Evolutionary conservation across 2,888 invertebrate genomes (phyloP).

Genomic region (Ischnura elegans): DNA sequence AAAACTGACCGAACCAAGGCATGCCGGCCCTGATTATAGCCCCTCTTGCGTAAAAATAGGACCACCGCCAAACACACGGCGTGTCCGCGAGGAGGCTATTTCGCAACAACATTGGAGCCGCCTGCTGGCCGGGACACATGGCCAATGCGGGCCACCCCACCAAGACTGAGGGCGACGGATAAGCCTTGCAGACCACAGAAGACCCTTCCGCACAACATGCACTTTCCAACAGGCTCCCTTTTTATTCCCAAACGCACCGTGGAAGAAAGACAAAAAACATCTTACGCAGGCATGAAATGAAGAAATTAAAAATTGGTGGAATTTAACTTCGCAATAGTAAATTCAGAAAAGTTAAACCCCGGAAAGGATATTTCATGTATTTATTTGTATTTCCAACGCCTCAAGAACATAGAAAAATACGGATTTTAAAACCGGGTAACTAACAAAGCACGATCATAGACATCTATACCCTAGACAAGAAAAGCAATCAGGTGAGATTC

Average conservation of each 20-base stretch:
- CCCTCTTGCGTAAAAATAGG: constrained; percentile 35
- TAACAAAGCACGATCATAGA: no score
- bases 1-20: background rate
- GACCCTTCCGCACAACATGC: background rate
- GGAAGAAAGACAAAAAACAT: background rate
- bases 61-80: background rate
- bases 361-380: no score
- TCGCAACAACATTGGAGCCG: background rate
- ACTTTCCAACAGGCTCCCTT: background rate
- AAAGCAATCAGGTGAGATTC: no score
- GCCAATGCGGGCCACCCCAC: background rate
- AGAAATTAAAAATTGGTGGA: background rate
- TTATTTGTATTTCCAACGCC: no score
- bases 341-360: no score
- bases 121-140: background rate
- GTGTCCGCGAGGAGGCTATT: background rate
- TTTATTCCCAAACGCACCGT: background rate
- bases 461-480: no score
- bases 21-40: background rate
- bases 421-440: no score
- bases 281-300: background rate
- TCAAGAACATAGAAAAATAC: no score
- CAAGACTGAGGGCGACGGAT: background rate
- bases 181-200: background rate
- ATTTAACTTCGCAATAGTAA: background rate